Percentiles rank a stretch among this genome's conserved stretches.
These are phyloP conservation scores for Brachionus angularis DNA, from an alignment of 1,140 invertebrate genomes.

Conservation along the genomic window DNA sequence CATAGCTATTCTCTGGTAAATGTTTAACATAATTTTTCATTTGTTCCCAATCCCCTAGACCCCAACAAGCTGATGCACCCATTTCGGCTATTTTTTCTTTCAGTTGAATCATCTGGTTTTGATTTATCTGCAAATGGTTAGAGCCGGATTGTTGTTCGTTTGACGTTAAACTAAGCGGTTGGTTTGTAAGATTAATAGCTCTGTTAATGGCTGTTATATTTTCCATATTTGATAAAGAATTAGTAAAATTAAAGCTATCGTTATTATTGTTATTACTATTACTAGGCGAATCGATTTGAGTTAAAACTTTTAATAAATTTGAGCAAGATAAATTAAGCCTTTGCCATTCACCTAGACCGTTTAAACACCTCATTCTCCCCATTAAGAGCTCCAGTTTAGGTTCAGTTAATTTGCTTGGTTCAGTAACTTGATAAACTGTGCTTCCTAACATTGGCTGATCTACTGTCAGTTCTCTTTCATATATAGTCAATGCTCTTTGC, in stretches of 20 bases:
- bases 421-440: conserved; percentile 45
- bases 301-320: conserved; percentile 22
- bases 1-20: conserved; percentile 81
- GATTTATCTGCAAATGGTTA: no score
- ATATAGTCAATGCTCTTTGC: conserved; percentile 87
- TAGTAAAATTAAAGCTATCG: background rate
- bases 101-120: conserved; percentile 64
- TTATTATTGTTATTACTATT: background rate
- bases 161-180: conserved; percentile 66
- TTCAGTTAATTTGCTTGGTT: conserved; percentile 31
- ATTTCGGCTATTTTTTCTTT: conserved; percentile 80
- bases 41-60: conserved; percentile 76
- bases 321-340: background rate
- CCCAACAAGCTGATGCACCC: conserved; percentile 90
- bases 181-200: conserved; percentile 44
- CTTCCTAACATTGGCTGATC: background rate
- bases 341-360: conserved; percentile 92
- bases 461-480: conserved; percentile 63
- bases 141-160: conserved; percentile 54
- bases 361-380: conserved; percentile 91
- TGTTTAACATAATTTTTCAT: conserved; percentile 81
- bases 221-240: conserved; percentile 1
- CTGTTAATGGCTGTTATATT: background rate
- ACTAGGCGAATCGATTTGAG: conserved; percentile 31
- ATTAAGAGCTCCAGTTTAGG: conserved; percentile 73